Evolutionary conservation across 2,113 vertebrate genomes (phyloP), one percentile per base, ranked within the genome.

Genomic region (Lophochroa leadbeateri): DNA sequence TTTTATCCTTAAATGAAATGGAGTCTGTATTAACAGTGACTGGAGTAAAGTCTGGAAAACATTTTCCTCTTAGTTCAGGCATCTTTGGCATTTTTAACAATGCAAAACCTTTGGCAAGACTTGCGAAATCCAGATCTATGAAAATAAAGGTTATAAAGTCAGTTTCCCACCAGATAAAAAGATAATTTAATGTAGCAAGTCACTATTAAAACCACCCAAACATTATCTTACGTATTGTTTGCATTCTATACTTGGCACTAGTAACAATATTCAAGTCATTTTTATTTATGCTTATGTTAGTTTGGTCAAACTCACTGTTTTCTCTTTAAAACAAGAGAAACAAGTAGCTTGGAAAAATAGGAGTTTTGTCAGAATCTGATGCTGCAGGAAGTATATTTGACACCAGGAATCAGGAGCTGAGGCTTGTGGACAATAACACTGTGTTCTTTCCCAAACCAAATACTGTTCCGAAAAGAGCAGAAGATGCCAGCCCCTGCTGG

Each of bases 1-100:
- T 97, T 97, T 99, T 99, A 94, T 99, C 99, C 95, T 99, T 99
- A 98, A 98, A 99, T 17, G 98, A 97, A 91, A 99, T 99, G 13
- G 97, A 96, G 69, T 99, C 98, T 1, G 99, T 99, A 96, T 99
- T 98, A 8, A 99, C 52, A 6, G 96, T 37, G 23, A 97, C 97
- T 19, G 98, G 97, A 9, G 69, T 69, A 13, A 99, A 99, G 12
- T 97, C 98, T 1, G 98, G 98, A 60, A 99, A 98, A 5, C 79
- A 96, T 94, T 98, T 99, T 35, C 99, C 99, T 92, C 94, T 98
- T 35, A 99, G 95, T 68, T 99, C 99, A 0, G 99, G 99, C 99
- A 99, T 99, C 97, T 97, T 98, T 9, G 99, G 99, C 98, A 99
- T 98, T 91, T 97, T 99, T 25, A 99, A 98, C 72, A 99, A 96